Base-by-base conservation (phyloP, 1,140 invertebrate species). In the Gerris buenoi region DNA sequence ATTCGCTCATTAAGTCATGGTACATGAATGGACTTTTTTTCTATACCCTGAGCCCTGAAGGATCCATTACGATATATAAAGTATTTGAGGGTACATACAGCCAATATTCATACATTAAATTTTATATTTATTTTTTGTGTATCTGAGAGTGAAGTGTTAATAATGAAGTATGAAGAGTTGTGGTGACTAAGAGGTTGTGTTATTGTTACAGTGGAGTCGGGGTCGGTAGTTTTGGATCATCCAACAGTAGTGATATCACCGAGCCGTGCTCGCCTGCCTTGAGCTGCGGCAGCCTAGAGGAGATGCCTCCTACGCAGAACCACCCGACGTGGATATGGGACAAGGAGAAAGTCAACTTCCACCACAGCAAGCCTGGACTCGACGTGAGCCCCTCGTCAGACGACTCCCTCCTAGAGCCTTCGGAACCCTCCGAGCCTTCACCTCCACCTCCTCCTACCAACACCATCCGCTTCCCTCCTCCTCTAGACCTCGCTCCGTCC, bases 201-300 rank as follows among this genome's bases (percentile, higher is more conserved):
- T 71, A 67, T 72, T 74, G 68, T 81, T 81, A n/a, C 80, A 88
- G 86, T 80, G 86, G 86, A 56, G 86, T 88, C 62, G 86, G 85
- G 57, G 81, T 85, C 26, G 84, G 85, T 18, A 85, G 86, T 71
- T 83, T 81, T 74, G 71, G 70, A 27, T 73, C 68, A 62, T 85
- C 83, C 74, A 86, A 85, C 70, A 83, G 83, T 28, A 86, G 83
- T 64, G 86, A 88, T 77, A 86, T 87, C 71, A 86, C 89, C 67
- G 89, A 91, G 76, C 88, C 88, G 28, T 87, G 87, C 28, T 90
- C 88, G 56, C 88, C 89, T 68, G 33, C 33, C 18, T 88, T 84
- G 76, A 88, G 86, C 75, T 57, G 60, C 5, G 65, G 68, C 74
- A 78, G 70, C 65, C 72, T 73, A 71, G 76, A 72, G 73, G 81